phyloP scores from a whole-genome alignment of 2,888 invertebrate genomes.

The Cerastoderma edule region DNA sequence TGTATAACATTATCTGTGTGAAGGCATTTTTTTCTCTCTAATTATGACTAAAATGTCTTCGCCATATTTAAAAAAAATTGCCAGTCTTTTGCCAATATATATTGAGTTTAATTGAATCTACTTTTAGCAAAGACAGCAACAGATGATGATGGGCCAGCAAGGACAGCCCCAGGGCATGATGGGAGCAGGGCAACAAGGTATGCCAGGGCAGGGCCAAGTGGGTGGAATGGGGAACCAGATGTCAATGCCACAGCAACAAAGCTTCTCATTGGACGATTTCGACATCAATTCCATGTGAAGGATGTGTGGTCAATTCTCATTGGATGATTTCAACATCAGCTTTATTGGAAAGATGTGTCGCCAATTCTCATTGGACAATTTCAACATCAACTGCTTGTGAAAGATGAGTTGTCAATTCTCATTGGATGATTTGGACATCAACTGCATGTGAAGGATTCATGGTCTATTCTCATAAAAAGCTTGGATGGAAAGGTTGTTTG shows the following conservation, averaged over 20 bases:
- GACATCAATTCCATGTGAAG: slow-evolving; percentile 37
- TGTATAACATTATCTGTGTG: no score
- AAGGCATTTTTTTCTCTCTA: no score
- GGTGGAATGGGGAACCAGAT: slow-evolving; percentile 51
- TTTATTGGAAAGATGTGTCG: slow-evolving; percentile 13
- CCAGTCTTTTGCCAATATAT: no score
- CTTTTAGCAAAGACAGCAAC: slow-evolving; percentile 56
- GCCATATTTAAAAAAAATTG: no score
- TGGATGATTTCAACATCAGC: slow-evolving; percentile 56
- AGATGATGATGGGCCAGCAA: slow-evolving; percentile 62
- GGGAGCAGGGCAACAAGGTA: slow-evolving; percentile 59
- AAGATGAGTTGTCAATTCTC: no score
- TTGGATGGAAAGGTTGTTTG: no score
- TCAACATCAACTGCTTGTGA: slow-evolving; percentile 42
- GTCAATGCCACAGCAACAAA: slow-evolving; percentile 53
- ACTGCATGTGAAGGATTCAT: slow-evolving; percentile 19
- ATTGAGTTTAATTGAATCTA: no score
- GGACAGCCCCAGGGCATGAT: slow-evolving; percentile 59
- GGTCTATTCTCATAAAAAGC: no score
- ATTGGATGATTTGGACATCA: slow-evolving; percentile 57
- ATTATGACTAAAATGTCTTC: no score
- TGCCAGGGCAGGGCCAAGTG: slow-evolving; percentile 52
- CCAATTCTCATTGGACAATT: slow-evolving; percentile 55
- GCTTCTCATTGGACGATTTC: slow-evolving; percentile 55
- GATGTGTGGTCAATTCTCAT: no score